These are phyloP conservation scores for Dunckerocampus dactyliophorus DNA, from an alignment of 2,113 vertebrate genomes.

Conservation along the genomic window DNA sequence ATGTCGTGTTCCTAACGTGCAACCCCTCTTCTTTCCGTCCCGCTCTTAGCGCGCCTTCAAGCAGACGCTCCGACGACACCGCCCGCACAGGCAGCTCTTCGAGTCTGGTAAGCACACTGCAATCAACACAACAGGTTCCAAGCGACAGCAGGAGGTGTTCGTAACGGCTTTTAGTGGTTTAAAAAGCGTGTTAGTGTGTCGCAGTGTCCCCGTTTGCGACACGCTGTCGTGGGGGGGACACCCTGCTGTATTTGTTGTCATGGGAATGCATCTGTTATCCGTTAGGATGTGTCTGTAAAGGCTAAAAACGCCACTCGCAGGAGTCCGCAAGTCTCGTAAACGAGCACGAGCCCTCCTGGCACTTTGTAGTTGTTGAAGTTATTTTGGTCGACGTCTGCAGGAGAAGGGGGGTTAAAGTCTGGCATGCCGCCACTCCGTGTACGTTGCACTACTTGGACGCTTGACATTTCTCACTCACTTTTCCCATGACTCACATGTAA, in stretches of 20 bases:
- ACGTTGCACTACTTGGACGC: conserved; percentile 9
- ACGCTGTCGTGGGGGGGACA: neutral
- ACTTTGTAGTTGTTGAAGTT: neutral
- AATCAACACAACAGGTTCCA: neutral
- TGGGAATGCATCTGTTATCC: neutral
- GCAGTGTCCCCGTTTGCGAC: neutral
- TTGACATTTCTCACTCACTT: conserved; percentile 47
- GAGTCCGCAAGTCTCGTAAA: neutral
- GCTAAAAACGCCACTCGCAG: neutral
- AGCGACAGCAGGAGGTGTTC: neutral
- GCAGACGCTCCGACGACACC: conserved; percentile 14
- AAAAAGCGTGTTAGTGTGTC: neutral
- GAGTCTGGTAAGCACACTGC: conserved; percentile 22
- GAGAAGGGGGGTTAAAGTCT: neutral
- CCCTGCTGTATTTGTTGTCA: conserved; percentile 1
- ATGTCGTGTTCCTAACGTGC: conserved; percentile 6
- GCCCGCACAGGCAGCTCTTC: conserved; percentile 24
- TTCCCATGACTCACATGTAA: conserved; percentile 60
- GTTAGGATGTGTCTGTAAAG: neutral
- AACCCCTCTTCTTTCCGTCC: neutral
- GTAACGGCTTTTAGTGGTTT: neutral
- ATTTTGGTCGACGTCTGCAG: neutral
- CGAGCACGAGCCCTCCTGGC: neutral
- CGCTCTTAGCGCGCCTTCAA: conserved; percentile 24
- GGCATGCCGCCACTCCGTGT: conserved; percentile 25